Evolutionary conservation across 2,113 vertebrate genomes (phyloP).

Genomic region (Calyptommatus sinebrachiatus): DNA sequence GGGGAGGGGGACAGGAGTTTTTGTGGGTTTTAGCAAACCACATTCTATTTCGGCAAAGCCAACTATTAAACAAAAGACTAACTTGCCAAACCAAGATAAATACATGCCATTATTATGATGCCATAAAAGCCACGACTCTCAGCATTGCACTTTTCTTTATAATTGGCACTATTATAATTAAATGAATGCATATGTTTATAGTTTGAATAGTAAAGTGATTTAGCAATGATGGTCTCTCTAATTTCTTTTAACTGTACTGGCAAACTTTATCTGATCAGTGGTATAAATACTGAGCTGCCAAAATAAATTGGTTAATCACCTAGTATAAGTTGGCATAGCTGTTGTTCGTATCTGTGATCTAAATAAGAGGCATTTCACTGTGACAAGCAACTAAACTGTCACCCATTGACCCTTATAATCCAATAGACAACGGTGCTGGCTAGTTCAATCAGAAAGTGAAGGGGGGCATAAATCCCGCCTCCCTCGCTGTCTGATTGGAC

Average conservation of each 20-base stretch:
- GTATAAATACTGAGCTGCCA: conserved; percentile 75
- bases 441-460: no score
- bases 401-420: no score
- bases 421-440: no score
- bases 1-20: conserved; percentile 78
- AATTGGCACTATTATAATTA: conserved; percentile 84
- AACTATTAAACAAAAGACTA: conserved; percentile 81
- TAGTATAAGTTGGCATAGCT: conserved; percentile 65
- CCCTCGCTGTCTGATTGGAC: no score
- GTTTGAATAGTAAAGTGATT: conserved; percentile 79
- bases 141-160: conserved; percentile 77
- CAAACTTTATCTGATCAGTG: conserved; percentile 77
- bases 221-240: conserved; percentile 84
- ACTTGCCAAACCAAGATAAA: conserved; percentile 92
- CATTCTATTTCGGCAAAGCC: conserved; percentile 86
- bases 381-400: no score
- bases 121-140: conserved; percentile 81
- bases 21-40: conserved; percentile 83
- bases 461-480: no score
- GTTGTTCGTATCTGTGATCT: conserved; percentile 44
- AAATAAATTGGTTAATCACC: conserved; percentile 76
- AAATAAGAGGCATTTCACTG: no score
- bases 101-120: conserved; percentile 86
- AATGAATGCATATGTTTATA: conserved; percentile 86
- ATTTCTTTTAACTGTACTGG: conserved; percentile 81